Evolutionary conservation across 1,140 invertebrate species (phyloP).

Genomic region (Rhagoletis pomonella): DNA sequence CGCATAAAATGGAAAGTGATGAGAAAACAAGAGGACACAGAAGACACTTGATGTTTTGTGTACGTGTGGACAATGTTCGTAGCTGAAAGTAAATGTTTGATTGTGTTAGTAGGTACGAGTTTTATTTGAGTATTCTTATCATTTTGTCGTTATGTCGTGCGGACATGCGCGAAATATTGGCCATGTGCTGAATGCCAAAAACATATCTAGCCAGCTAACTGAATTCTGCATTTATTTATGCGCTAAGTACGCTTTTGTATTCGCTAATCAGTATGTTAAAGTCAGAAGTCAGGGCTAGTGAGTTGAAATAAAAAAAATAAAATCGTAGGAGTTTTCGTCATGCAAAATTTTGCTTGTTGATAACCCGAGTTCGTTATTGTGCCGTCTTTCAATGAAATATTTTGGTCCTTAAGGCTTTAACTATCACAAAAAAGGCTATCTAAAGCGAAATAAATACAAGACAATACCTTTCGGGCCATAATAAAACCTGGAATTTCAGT

Average conservation of each 20-base stretch:
- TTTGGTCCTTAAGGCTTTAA: no score
- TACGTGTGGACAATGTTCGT: not conserved
- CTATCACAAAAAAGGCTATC: no score
- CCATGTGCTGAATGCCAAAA: not conserved
- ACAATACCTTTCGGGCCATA: no score
- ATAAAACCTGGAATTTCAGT: no score
- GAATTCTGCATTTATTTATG: not conserved
- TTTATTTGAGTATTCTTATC: conserved; percentile 22
- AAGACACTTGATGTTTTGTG: not conserved
- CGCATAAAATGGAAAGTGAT: not conserved
- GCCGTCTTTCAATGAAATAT: no score
- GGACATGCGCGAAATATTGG: not conserved
- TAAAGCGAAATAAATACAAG: no score
- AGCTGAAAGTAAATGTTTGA: no score
- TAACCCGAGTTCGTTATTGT: no score
- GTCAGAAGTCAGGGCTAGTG: not conserved
- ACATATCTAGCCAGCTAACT: not conserved
- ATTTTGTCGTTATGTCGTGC: not conserved
- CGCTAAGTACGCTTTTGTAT: not conserved
- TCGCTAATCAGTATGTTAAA: not conserved
- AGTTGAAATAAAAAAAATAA: no score
- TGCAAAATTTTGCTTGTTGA: no score
- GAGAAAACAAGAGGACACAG: not conserved
- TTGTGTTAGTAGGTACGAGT: not conserved
- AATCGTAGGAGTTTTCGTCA: no score